Base-by-base conservation (phyloP, 2,113 vertebrate species). In the Platichthys stellatus region DNA sequence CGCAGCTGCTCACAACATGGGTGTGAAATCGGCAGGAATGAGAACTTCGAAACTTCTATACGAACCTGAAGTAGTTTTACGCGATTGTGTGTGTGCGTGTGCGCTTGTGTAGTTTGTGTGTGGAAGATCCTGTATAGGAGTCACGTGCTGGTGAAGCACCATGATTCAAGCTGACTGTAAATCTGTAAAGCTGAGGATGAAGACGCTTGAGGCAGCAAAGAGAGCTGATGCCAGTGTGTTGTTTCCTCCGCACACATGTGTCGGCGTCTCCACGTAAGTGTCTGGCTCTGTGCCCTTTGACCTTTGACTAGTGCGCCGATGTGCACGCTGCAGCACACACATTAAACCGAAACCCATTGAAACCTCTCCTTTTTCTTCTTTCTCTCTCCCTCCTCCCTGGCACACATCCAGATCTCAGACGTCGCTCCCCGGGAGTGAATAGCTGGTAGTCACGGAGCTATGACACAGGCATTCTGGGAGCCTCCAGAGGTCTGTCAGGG, bases 1-100 rank as follows among this genome's bases (percentile, higher is more conserved):
- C 9, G 3, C 80, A 88, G 72, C 80, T 83, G 80, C 53, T 83
- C 74, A 38, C 58, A 74, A 70, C 78, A 66, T 74, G 56, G 71
- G 69, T 75, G 60, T 84, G 71, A 84, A 77, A 75, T 75, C 57
- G 60, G 45, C 54, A 70, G 10, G 26, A 65, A 69, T 35, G 72
- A 68, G 70, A 79, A 76, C 64, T 78, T 73, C 63, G 5, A 45
- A 74, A 56, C 60, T 82, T 69, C 56, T 76, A 40, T 23, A 1
- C 14, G 51, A 58, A 15, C 45, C 14, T 51, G 6, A 0, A 28
- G 56, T 58, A 40, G 17, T 58, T 77, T 7, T 23, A 20, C 51
- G 26, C 14, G 26, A 62, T 59, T 56, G 49, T 56, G 23, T 15
- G 49, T 56, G 23, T 15, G 12, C n/a, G n/a, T 56, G 56, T 26